Conservation (phyloP, 2,888 invertebrate genomes). For the Drosophila rellima region DNA sequence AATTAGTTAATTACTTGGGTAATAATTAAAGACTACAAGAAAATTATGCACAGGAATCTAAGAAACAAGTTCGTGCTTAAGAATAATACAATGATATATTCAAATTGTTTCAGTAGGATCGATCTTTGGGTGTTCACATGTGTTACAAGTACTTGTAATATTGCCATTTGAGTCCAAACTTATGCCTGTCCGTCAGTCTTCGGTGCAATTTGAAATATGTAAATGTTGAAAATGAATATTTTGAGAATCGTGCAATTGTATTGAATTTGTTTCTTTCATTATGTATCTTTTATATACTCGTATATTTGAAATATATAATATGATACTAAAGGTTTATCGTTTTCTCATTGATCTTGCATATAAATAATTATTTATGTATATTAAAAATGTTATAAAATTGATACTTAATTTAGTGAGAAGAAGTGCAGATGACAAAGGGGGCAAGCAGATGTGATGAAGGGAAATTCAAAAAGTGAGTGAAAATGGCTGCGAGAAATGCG, state of each 20-base stretch:
- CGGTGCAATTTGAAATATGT: slow-evolving; percentile 54
- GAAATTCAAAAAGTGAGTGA: slow-evolving; percentile 26
- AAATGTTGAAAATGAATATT: slow-evolving; percentile 8
- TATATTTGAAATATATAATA: slow-evolving; percentile 42
- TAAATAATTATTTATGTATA: slow-evolving; percentile 61
- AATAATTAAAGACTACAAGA: slow-evolving; percentile 62
- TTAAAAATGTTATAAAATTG: slow-evolving; percentile 53
- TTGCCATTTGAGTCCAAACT: slow-evolving; percentile 68
- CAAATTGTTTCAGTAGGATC: slow-evolving; percentile 42
- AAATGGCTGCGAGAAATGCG: slow-evolving; percentile 81
- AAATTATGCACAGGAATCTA: slow-evolving; percentile 67
- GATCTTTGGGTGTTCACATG: slow-evolving; percentile 55
- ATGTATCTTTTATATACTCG: slow-evolving; percentile 7
- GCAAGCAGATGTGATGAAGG: slow-evolving; percentile 2
- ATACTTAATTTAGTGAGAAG: slow-evolving; percentile 54
- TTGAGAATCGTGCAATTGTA: slow-evolving; percentile 38
- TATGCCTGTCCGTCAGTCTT: slow-evolving; percentile 66
- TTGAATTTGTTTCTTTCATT: slow-evolving; percentile 6
- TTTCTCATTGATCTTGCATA: slow-evolving; percentile 43
- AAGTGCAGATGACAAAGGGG: slow-evolving; percentile 20
- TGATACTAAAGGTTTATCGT: slow-evolving; percentile 40
- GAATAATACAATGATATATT: slow-evolving; percentile 48
- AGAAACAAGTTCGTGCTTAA: slow-evolving; percentile 43
- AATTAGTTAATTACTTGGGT: slow-evolving; percentile 60
- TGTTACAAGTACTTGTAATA: slow-evolving; percentile 42